Evolutionary conservation across 2,888 invertebrate species (phyloP), one percentile per base, ranked within the genome.

Genomic region (Dasypogon diadema): DNA sequence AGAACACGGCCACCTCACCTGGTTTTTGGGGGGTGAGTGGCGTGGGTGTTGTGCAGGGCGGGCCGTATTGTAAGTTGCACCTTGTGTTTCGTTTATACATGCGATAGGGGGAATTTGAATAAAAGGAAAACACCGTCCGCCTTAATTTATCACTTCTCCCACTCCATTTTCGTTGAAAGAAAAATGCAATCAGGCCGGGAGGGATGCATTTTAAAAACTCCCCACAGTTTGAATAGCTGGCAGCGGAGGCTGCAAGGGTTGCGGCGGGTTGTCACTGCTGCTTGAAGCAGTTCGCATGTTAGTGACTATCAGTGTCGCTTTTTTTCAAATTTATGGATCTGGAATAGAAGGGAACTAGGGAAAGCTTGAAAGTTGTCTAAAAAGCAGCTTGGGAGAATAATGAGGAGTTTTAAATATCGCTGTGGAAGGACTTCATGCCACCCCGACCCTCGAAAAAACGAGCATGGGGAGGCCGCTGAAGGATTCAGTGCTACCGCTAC

Each of bases 101-200:
- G 14, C 48, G 14, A 65, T 14, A 26, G 18, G 48, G 6, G 46
- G 22, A 8, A 46, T 65, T 24, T 46, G 24, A 48, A 65, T 65
- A 21, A 65, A 65, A 46, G 65, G 65, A 65, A 42, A 65, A 48
- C 48, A 48, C 14, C 22, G 65, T 48, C 46, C 24, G 48, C 48
- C 65, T 65, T 46, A 65, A 65, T 65, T 65, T 65, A 65, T 65
- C 65, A 65, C 65, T 46, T 37, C 22, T 42, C 65, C 65, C 6
- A n/a, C 65, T 16, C 48, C 48, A n/a, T 56, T 26, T 56, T 22
- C 24, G 24, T n/a, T 48, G 48, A 46, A 65, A 63, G 46, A 65
- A 48, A 65, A 48, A 65, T 65, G 46, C 65, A 65, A 65, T 65
- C 46, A 65, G 16, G 65, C 14, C 26, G 24, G 46, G 65, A 65